A percentile compares a stretch with the other conserved stretches of the same genome.
Conservation (phyloP, 2,113 vertebrate species). For the Rousettus leschenaultii region DNA sequence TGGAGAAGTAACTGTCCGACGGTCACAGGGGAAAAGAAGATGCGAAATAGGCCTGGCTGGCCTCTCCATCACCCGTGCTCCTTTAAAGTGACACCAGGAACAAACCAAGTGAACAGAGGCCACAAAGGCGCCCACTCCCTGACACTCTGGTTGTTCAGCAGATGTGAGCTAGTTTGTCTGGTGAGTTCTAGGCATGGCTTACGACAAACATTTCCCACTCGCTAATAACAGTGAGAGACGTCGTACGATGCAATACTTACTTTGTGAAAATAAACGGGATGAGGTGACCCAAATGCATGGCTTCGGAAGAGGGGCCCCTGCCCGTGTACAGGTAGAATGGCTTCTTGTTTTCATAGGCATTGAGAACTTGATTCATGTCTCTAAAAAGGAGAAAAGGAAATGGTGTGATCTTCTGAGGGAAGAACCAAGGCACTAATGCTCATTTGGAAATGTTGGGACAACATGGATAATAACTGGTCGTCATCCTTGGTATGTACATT, state of each 20-base stretch:
- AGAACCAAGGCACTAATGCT: background rate
- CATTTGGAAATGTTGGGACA: background rate
- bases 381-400: constrained; percentile 77
- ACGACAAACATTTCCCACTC: too few relatives aligned
- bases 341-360: constrained; percentile 94
- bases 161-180: background rate
- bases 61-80: background rate
- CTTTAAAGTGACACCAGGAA: background rate
- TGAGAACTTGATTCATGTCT: constrained; percentile 96
- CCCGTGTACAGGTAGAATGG: constrained; percentile 98
- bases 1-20: accelerated
- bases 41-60: background rate
- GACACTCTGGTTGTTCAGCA: background rate
- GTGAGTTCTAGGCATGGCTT: too few relatives aligned
- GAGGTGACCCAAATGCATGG: constrained; percentile 97
- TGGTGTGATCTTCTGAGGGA: background rate
- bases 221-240: background rate
- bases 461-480: accelerated
- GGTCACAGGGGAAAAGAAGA: background rate
- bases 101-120: background rate
- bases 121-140: accelerated
- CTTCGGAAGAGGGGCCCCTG: constrained; percentile 94
- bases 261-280: constrained; percentile 98
- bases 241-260: constrained; percentile 80
- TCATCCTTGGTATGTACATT: background rate